phyloP scores from a whole-genome alignment of 2,888 invertebrate genomes.

The Acronicta psi region DNA sequence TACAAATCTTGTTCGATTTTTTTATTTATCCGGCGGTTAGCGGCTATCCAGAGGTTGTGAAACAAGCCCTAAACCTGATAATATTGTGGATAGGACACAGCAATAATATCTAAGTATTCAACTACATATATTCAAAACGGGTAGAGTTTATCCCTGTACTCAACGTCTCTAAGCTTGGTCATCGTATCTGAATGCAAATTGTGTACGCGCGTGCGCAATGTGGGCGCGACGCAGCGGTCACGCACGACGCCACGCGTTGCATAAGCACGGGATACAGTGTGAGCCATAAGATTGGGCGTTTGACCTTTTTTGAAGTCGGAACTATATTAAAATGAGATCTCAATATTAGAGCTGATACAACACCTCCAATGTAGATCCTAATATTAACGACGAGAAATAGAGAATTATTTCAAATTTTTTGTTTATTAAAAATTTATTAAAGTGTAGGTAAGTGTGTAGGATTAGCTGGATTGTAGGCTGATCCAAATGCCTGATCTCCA shows the following conservation, averaged over 20 bases:
- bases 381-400: too few relatives aligned
- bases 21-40: too few relatives aligned
- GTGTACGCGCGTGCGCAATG: slow-evolving; percentile 61
- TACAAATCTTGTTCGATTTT: too few relatives aligned
- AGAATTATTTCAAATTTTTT: too few relatives aligned
- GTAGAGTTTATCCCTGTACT: slow-evolving; percentile 17
- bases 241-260: slow-evolving; percentile 61
- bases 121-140: slow-evolving; percentile 9
- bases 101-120: slow-evolving; percentile 17
- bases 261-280: slow-evolving; percentile 48
- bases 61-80: too few relatives aligned
- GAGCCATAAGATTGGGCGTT: slow-evolving; percentile 24
- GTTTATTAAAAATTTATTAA: too few relatives aligned
- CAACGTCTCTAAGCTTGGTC: slow-evolving; percentile 37
- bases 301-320: neutral
- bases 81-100: slow-evolving; percentile 22
- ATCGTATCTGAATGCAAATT: slow-evolving; percentile 63
- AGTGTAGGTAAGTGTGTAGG: too few relatives aligned
- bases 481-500: too few relatives aligned
- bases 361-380: too few relatives aligned
- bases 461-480: too few relatives aligned
- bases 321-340: neutral
- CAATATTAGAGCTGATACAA: too few relatives aligned
- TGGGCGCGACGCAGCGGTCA: slow-evolving; percentile 66
- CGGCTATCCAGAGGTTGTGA: too few relatives aligned